Evolutionary conservation across 2,797 vertebrate genomes (phyloP), one percentile per base, ranked within the genome.

Genomic region (Neosilurus hyrtlii): DNA sequence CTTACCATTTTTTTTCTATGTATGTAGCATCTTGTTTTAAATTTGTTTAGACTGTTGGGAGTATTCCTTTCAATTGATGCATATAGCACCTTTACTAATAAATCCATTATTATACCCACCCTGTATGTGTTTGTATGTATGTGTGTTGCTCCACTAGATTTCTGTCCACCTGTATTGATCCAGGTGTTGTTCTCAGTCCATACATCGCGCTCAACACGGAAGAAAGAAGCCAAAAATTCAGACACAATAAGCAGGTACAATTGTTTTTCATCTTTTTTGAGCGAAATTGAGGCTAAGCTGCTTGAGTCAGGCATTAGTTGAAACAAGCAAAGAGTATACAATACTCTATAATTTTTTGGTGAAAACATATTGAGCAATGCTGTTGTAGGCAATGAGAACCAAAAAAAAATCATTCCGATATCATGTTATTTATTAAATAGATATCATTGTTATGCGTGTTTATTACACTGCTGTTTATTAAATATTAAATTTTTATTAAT

Each of bases 121-220:
- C 0, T 35, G 26, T 66, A 5, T 59, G 57, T 59, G 7, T 20
- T 11, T 65, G 43, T 61, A 14, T 72, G 35, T 85, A 66, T 79
- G 56, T 81, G 52, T 81, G 59, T 81, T 76, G 62, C 22, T 87
- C 12, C 26, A 83, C 10, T 89, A 92, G 90, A 91, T 90, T 72
- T 87, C 85, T 91, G 88, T 92, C 90, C 85, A 89, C 89, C 72
- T 87, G 88, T 24, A 89, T 92, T 85, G 91, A 92, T 82, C 91
- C 93, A 22, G 92, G 93, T 86, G 82, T 92, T 85, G 85, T 73
- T 30, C 22, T 88, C 49, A 91, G 86, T 59, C 93, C 91, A 18
- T 93, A 88, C 82, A 87, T 90, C 82, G 90, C 91, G 83, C 86
- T 92, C 0, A 88, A 87, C 83, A 87, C 89, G 81, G 90, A 91